Evolutionary conservation across 2,113 vertebrate species (phyloP), one percentile per base, ranked within the genome.

Genomic region (Percina caprodes): DNA sequence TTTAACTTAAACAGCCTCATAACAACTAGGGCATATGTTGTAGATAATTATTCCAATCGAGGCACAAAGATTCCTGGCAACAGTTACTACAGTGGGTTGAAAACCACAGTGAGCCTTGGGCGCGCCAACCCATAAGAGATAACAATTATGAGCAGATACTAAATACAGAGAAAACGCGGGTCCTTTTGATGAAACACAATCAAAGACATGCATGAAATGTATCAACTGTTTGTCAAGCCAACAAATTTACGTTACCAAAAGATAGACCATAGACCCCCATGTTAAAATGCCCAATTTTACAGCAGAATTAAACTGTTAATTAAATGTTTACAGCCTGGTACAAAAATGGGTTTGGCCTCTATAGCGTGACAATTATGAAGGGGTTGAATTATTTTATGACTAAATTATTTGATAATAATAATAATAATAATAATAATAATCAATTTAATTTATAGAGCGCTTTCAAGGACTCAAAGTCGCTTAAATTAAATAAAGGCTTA

Each of bases 1-100:
- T 69, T 46, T 45, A 87, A 88, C 75, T 79, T 81, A 77, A 92
- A 91, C 76, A 88, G 81, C 80, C 84, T 69, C 35, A 80, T 78
- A 52, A 39, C 83, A 87, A 85, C 55, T 74, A 33, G 79, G 75
- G 73, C 84, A 78, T 55, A 61, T 85, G 78, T 82, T 92, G 87
- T 46, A 67, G 63, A 86, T 86, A 82, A 78, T 81, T 82, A 80
- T 84, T 86, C 59, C 54, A 80, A 69, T n/a, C 21, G 77, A 90
- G 79, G 84, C 77, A 59, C 68, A 14, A 42, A 61, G 15, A 82
- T 72, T 84, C 62, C 72, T 78, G 69, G 74, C 74, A 82, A 46
- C 54, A n/a, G 71, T 79, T 68, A 66, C 49, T 26, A 67, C 73
- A 73, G 61, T 39, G 58, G 55, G 54, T 45, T 26, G 35, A 77